phyloP scores from a whole-genome alignment of 2,797 vertebrate species.

The Gadopsis bispinosus region DNA sequence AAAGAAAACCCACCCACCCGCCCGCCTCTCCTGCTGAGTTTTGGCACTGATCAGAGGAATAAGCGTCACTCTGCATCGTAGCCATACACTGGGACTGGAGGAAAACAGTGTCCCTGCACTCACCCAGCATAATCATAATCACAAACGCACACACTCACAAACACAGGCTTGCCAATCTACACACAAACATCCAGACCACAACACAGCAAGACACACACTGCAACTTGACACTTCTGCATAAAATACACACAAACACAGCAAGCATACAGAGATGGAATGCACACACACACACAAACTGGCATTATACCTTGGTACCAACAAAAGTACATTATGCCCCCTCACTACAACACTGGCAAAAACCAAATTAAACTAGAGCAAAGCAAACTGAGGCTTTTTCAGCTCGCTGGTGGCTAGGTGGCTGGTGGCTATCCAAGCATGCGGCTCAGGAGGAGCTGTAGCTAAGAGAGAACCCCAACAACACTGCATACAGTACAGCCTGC shows the following conservation, averaged over 20 bases:
- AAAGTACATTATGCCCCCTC: slow-evolving; percentile 25
- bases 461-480: slow-evolving; percentile 39
- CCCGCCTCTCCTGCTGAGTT: slow-evolving; percentile 56
- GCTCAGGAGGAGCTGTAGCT: slow-evolving; percentile 32
- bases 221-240: slow-evolving; percentile 33
- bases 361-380: slow-evolving; percentile 46
- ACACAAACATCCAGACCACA: slow-evolving; percentile 42
- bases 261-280: slow-evolving; percentile 28
- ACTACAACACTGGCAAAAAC: slow-evolving; percentile 31
- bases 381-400: slow-evolving; percentile 45
- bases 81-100: slow-evolving; percentile 59
- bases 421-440: slow-evolving; percentile 4
- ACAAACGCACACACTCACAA: slow-evolving; percentile 35
- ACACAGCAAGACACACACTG: slow-evolving; percentile 41
- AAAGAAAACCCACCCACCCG: slow-evolving; percentile 10
- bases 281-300: slow-evolving; percentile 30
- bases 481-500: slow-evolving; percentile 3
- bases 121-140: slow-evolving; percentile 53
- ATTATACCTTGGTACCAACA: slow-evolving; percentile 33
- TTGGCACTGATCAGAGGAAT: slow-evolving; percentile 71
- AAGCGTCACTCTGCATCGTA: slow-evolving; percentile 54
- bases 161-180: neutral
- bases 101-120: slow-evolving; percentile 60
- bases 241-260: slow-evolving; percentile 40
- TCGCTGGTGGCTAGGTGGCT: slow-evolving; percentile 7